Base-by-base conservation (phyloP, 2,113 vertebrate species). In the Oryzias curvinotus region DNA sequence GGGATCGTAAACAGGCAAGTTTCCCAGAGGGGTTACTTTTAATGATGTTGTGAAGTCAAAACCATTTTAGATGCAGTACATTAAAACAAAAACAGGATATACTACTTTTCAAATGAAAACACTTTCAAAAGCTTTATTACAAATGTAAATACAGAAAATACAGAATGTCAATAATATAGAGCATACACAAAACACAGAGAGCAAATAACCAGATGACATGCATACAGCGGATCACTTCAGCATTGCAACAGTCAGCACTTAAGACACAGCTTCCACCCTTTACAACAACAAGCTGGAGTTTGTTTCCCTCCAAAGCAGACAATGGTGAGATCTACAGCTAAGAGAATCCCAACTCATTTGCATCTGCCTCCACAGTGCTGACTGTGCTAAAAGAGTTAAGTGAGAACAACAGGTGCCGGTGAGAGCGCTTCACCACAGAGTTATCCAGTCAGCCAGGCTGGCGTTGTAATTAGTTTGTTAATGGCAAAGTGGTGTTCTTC, bases 381-480 rank as follows among this genome's bases (percentile, higher is more conserved):
- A 91, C 88, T 88, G 87, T 72, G 76, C 84, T 87, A 75, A 23
- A 23, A 73, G 81, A 17, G 45, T 56, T 62, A 89, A 85, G 90
- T 46, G 87, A 87, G 81, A 84, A 89, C 83, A 81, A 81, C 84
- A 80, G 74, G 82, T 89, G 81, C 60, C 74, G 75, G 79, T 82
- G 79, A 86, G 77, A 83, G 81, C 80, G 62, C 77, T 87, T 85
- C 79, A 88, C 88, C 78, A 78, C 68, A 85, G 89, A 87, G 80
- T 84, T 77, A 84, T 86, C 81, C 79, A 73, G 86, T 86, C 83
- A 87, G 89, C 79, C 79, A 67, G 86, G 88, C 64, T 74, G 77
- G 85, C 85, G 83, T 75, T 75, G 80, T 86, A 82, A 88, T 89
- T 91, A 91, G 89, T 91, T 76, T 70, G 89, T 91, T 93, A 91